Evolutionary conservation across 2,797 vertebrate species (phyloP).

Genomic region (Crenichthys baileyi): DNA sequence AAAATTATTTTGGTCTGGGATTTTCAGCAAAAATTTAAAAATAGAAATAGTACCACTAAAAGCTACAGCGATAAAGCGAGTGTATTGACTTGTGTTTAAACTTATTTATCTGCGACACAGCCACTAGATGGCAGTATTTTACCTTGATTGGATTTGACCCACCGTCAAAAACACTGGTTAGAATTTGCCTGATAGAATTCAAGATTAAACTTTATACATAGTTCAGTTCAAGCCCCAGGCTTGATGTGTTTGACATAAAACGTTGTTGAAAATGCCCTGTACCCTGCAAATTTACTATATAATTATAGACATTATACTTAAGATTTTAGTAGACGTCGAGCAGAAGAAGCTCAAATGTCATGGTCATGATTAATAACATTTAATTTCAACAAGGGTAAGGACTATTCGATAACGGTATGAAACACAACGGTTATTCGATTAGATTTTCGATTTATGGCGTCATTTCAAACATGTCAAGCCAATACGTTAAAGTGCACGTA

Average conservation of each 20-base stretch:
- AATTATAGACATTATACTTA: neutral
- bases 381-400: neutral
- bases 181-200: neutral
- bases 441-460: neutral
- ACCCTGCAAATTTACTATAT: neutral
- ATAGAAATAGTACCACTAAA: neutral
- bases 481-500: neutral
- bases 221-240: neutral
- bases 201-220: neutral
- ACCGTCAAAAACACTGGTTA: neutral
- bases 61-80: neutral
- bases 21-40: neutral
- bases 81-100: neutral
- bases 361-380: neutral
- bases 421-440: neutral
- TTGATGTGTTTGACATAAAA: neutral
- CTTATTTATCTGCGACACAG: neutral
- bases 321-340: neutral
- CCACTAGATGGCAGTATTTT: slow-evolving; percentile 77
- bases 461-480: neutral
- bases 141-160: slow-evolving; percentile 35
- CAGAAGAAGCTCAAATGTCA: neutral
- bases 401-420: neutral
- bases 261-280: neutral
- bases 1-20: neutral